Base-by-base conservation (phyloP, 2,797 vertebrate genomes). In the Pangasius mekongensis region DNA sequence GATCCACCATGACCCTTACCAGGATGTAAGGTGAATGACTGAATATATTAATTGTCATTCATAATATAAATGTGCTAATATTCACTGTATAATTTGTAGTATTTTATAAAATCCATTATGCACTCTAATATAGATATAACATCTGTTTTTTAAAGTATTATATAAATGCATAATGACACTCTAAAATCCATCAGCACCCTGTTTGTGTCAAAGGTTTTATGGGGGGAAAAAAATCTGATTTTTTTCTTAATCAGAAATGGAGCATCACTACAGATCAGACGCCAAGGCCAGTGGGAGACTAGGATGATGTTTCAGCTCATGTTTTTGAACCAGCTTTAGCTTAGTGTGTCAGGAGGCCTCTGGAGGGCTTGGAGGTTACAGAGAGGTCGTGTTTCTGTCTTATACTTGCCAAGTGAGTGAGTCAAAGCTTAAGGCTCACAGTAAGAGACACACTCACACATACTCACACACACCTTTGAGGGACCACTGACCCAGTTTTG, bases 401-500 rank as follows among this genome's bases (percentile, higher is more conserved):
- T 89, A 90, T 73, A 71, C 30, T 90, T 88, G 89, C 84, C 90
- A 36, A 73, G 84, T 89, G 90, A 92, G 88, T 74, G 87, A 69
- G 62, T 36, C n/a, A 88, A 90, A 91, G 86, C 91, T 89, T 43
- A 90, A 87, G 92, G 93, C 93, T 9, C 87, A 86, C 89, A 92
- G 91, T 60, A 36, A 88, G 86, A 39, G 30, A 0, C 83, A 56
- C 43, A 88, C 60, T 71, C 49, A 87, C 74, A 36, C 67, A 39
- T 18, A 43, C 71, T 16, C 74, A 18, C 11, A 52, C 52, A 71
- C 80, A 54, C 39, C 83, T 89, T 93, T 94, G 84, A 66, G 83
- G 92, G 92, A 85, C 91, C 66, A 80, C 78, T 67, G 90, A 93
- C 91, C 91, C 91, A 93, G 93, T 73, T 91, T 93, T 86, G 93